A percentile compares a stretch with the other conserved stretches of the same genome.
Evolutionary conservation across 2,888 invertebrate genomes (phyloP).

Genomic region (Allygus modestus): DNA sequence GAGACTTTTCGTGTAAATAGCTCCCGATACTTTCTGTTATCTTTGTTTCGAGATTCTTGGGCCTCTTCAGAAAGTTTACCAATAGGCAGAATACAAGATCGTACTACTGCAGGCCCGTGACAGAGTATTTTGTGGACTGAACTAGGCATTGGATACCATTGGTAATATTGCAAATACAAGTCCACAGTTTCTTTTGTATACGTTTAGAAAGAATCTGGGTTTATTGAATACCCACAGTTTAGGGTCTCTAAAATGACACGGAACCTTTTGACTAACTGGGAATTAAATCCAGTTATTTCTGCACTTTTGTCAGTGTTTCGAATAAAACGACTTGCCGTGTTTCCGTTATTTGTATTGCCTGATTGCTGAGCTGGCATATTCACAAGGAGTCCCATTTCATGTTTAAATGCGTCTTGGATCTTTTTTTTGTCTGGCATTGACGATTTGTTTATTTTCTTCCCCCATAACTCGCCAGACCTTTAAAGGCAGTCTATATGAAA

Average conservation of each 20-base stretch:
- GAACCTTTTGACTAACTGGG: not conserved
- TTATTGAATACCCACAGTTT: not conserved
- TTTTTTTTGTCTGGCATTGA: not conserved
- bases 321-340: conserved; percentile 11
- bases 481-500: conserved; percentile 14
- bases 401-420: not conserved
- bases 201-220: not conserved
- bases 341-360: conserved; percentile 30
- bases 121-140: not conserved
- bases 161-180: not conserved
- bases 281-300: conserved; percentile 11
- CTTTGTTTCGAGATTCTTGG: conserved; percentile 18
- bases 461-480: conserved; percentile 1
- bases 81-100: conserved; percentile 1
- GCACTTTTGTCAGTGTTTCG: not conserved
- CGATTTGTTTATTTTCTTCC: not conserved
- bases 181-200: conserved; percentile 11
- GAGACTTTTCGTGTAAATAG: conserved; percentile 5
- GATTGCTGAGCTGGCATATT: conserved; percentile 5
- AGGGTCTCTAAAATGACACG: not conserved
- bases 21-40: not conserved
- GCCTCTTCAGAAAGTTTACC: conserved; percentile 25
- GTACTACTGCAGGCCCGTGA: not conserved
- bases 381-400: conserved; percentile 25
- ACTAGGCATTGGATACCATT: conserved; percentile 12